Conservation (phyloP, 2,113 vertebrate genomes). For the Calcarius ornatus region DNA sequence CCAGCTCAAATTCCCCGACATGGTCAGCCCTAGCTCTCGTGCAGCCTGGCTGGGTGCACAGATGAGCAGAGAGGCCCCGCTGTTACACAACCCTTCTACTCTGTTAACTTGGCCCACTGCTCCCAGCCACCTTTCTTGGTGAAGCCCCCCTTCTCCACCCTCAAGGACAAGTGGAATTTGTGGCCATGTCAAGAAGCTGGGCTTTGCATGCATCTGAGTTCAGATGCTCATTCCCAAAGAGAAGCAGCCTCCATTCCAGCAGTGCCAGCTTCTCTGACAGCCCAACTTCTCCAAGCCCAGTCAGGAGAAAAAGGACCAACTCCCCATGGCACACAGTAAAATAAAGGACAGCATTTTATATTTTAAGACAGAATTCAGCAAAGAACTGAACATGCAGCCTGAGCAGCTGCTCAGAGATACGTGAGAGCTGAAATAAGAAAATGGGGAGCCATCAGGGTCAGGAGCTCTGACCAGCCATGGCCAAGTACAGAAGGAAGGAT, state of each 20-base stretch:
- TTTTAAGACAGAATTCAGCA: neutral
- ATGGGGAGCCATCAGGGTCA: rapidly evolving
- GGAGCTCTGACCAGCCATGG: rapidly evolving
- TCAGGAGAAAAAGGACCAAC: neutral
- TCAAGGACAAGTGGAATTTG: neutral
- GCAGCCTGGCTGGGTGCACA: neutral
- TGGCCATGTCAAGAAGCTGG: neutral
- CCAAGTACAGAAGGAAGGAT: neutral
- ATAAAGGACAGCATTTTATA: neutral
- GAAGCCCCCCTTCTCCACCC: neutral
- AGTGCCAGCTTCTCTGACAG: neutral
- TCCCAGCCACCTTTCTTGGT: neutral
- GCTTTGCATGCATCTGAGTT: neutral
- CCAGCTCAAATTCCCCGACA: neutral
- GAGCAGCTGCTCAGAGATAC: neutral
- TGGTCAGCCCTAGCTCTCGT: rapidly evolving
- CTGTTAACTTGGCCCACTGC: neutral
- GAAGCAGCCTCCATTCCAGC: neutral
- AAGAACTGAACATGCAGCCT: neutral
- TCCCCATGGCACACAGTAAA: neutral
- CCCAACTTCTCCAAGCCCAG: neutral
- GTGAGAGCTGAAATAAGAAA: neutral
- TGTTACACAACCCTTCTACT: neutral
- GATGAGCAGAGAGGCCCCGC: neutral
- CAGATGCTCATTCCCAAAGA: neutral